Evolutionary conservation across 2,888 invertebrate genomes (phyloP), one percentile per base, ranked within the genome.

Genomic region (Epistrophe eligans): DNA sequence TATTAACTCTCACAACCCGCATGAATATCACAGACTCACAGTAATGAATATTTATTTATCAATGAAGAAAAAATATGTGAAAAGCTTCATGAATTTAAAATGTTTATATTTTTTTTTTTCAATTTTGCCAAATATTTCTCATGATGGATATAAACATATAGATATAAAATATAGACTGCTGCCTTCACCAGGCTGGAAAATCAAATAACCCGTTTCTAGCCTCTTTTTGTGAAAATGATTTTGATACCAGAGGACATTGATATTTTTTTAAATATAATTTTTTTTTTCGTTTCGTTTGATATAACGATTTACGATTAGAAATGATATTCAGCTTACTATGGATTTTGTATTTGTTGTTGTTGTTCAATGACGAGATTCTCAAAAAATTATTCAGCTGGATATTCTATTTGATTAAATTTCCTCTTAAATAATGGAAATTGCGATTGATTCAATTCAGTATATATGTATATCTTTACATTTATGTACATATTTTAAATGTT

Each of bases 331-430:
- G 67, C 19, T 67, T 45, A 50, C 45, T 38, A 8, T 35, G 32
- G 10, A 35, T 50, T 67, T 50, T 67, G 38, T 50, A n/a, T 24
- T 55, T 28, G 28, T 52, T 58, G 10, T 38, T 48, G 48, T 48
- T 55, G 55, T 57, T 32, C 35, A 58, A 58, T 58, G 35, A 58
- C 35, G 35, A 35, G 19, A 13, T 38, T 38, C 19, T 67, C 67
- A 67, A 67, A 57, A 57, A 79, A 62, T 66, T 43, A 73, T 73
- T 80, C 66, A 50, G 9, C 19, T 73, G 67, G 52, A 80, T 74
- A 66, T 74, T 74, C 48, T 57, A 67, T 80, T 80, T 74, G 66
- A 80, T 80, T 80, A 50, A 73, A 58, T 74, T 32, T 40, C 35
- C 50, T 35, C 17, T 32, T 45, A 67, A 67, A 50, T 67, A 67